Percentiles rank a stretch among this genome's conserved stretches.
These are phyloP conservation scores for Malacoraja senta DNA, from an alignment of 2,797 vertebrate genomes.

Conservation along the genomic window DNA sequence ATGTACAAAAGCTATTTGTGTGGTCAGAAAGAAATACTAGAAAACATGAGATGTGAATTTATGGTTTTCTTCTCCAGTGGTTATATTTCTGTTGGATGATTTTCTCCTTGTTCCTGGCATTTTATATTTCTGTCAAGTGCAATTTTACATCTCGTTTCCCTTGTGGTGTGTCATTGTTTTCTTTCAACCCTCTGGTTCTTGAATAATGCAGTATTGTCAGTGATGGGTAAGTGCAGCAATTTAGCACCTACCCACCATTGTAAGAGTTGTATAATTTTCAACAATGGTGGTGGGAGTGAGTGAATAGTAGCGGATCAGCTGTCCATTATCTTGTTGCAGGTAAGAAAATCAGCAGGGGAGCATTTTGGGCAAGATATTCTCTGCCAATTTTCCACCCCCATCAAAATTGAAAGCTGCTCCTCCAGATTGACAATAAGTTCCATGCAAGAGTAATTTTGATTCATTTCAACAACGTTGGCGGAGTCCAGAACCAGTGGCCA, in stretches of 20 bases:
- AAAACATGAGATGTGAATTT: constrained; percentile 22
- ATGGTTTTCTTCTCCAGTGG: constrained; percentile 22
- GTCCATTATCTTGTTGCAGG: neutral
- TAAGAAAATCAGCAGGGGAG: neutral
- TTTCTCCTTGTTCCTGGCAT: neutral
- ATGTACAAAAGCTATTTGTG: neutral
- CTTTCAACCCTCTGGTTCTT: neutral
- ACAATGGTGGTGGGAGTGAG: neutral
- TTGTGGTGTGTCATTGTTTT: constrained; percentile 24
- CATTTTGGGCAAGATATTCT: neutral
- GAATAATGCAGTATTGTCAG: constrained; percentile 21
- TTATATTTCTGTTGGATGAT: constrained; percentile 24
- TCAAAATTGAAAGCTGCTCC: neutral
- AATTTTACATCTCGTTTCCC: constrained; percentile 18
- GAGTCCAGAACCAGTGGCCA: no score
- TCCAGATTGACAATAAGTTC: neutral
- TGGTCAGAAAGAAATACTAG: neutral
- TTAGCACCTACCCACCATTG: neutral
- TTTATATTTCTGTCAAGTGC: constrained; percentile 26
- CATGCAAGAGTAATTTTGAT: neutral
- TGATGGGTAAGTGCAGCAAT: constrained; percentile 8
- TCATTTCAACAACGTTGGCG: neutral
- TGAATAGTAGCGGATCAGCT: neutral
- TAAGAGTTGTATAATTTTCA: neutral
- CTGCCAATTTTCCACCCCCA: neutral